Evolutionary conservation across 2,888 invertebrate genomes (phyloP), one percentile per base, ranked within the genome.

Genomic region (Spilarctia lutea): DNA sequence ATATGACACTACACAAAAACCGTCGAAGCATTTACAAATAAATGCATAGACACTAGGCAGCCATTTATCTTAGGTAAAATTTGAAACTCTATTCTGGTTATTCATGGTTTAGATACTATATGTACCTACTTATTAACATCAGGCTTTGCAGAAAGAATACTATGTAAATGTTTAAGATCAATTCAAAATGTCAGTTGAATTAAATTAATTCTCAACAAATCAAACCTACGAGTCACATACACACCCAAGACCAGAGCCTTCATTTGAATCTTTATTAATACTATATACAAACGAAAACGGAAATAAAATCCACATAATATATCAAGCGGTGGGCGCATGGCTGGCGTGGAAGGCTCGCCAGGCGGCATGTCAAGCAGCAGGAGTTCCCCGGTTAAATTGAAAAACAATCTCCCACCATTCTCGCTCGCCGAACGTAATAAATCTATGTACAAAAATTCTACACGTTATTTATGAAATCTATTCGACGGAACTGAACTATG

Each of bases 381-480:
- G 96, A 90, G 91, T 87, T 89, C 96, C 84, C 89, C 91, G 89
- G 93, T 94, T 93, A 95, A 96, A 96, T 96, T 96, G 96, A 96
- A 96, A 96, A 96, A 96, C 96, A 95, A 96, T 95, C 96, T 95
- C 95, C 95, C 94, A 93, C 94, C 94, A 96, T 95, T 96, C 96
- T 96, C 94, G 94, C 94, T 93, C 93, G 93, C 92, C 93, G 94
- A 94, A 92, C 93, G 94, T 95, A 95, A 96, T 96, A 96, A 96
- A 96, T 96, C 96, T 96, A 96, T 95, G 96, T 96, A 96, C 94
- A 95, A 94, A 95, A 95, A 95, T 95, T 94, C 93, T 94, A 94
- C 95, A 93, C 94, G 92, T 93, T 95, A 95, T 96, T 96, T 95
- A 94, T 96, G 93, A 95, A 96, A 95, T 94, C 93, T 94, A 95